Conservation (phyloP, 1,140 invertebrate genomes). For the Anastrepha ludens region DNA sequence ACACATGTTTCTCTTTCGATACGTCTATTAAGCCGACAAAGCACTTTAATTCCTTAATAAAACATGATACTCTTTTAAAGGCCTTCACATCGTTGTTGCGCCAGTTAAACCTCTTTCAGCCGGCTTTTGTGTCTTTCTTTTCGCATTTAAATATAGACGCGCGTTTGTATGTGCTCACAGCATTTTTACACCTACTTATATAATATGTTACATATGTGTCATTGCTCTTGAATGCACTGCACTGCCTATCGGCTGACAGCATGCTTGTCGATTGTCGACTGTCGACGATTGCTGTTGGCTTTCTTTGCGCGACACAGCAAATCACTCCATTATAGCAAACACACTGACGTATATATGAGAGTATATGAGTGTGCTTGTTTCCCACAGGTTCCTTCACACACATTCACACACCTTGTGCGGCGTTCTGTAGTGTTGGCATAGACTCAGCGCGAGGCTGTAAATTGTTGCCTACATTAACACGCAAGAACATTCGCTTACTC, state of each 20-base stretch:
- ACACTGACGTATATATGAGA: background rate
- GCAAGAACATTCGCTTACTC: background rate
- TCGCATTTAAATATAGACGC: background rate
- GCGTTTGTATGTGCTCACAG: background rate
- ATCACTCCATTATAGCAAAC: background rate
- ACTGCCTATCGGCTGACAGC: background rate
- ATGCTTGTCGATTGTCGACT: constrained; percentile 9
- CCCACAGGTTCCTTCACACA: background rate
- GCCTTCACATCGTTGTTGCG: constrained; percentile 9
- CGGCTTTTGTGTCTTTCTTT: background rate
- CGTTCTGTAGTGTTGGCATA: background rate
- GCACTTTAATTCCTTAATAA: constrained; percentile 50
- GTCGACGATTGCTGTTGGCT: background rate
- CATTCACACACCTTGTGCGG: background rate
- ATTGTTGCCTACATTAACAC: background rate
- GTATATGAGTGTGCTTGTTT: background rate
- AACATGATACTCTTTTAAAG: constrained; percentile 39
- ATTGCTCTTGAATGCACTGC: constrained; percentile 1
- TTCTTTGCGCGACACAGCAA: background rate
- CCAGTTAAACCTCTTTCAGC: constrained; percentile 8
- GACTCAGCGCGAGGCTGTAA: background rate
- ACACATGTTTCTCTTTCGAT: background rate
- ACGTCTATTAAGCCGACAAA: background rate
- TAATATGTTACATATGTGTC: background rate
- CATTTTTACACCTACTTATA: no score